phyloP scores from a whole-genome alignment of 2,888 invertebrate genomes.

The Cheilosia vernalis region DNA sequence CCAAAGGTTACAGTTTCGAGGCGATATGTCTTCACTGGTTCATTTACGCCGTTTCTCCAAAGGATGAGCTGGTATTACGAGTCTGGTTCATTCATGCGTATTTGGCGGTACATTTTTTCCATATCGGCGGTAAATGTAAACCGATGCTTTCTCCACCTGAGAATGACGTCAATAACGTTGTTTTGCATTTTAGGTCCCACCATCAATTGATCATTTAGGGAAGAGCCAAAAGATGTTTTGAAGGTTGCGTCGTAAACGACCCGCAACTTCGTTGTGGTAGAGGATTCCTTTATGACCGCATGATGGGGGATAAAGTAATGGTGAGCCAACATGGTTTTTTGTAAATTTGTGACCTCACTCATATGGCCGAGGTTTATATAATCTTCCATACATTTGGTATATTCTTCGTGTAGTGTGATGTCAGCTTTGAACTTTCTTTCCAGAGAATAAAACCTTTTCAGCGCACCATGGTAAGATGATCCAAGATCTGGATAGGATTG shows the following conservation, averaged over 20 bases:
- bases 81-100: neutral
- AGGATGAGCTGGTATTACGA: slow-evolving; percentile 6
- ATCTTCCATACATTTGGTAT: slow-evolving; percentile 18
- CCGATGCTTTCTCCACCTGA: neutral
- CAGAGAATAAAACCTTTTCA: neutral
- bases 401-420: neutral
- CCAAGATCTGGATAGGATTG: neutral
- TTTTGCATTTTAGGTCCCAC: slow-evolving; percentile 10
- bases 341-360: neutral
- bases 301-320: neutral
- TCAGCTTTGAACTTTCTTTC: neutral
- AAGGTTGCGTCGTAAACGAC: slow-evolving; percentile 8
- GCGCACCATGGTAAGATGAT: neutral
- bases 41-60: neutral
- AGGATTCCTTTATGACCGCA: slow-evolving; percentile 2
- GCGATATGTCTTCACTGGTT: neutral
- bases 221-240: slow-evolving; percentile 6
- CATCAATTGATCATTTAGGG: too few relatives aligned
- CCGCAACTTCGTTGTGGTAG: slow-evolving; percentile 5
- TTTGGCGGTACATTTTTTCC: slow-evolving; percentile 20
- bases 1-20: slow-evolving; percentile 4
- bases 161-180: slow-evolving; percentile 3
- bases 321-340: neutral
- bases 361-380: slow-evolving; percentile 5
- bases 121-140: slow-evolving; percentile 13